A percentile compares a stretch with the other conserved stretches of the same genome.
These are phyloP conservation scores for Celastrina argiolus DNA, from an alignment of 2,888 invertebrate species.

Conservation along the genomic window DNA sequence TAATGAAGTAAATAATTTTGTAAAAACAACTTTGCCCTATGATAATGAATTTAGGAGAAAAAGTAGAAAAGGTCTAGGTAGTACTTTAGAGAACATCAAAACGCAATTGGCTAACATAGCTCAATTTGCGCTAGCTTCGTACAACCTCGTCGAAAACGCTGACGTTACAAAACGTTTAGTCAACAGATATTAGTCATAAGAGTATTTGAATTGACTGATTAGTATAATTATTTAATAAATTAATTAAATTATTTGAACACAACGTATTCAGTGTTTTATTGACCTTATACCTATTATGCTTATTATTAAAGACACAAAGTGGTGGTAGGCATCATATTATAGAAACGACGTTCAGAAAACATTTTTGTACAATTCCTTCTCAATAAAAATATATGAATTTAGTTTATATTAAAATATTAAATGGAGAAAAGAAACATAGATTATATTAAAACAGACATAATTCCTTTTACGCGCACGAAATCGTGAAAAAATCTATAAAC, in stretches of 20 bases:
- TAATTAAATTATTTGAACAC: not conserved
- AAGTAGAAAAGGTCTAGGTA: conserved; percentile 14
- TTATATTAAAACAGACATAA: no score
- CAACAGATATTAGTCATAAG: conserved; percentile 30
- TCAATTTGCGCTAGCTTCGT: conserved; percentile 7
- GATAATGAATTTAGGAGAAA: not conserved
- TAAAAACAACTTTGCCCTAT: not conserved
- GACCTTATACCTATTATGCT: not conserved
- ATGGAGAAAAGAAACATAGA: no score
- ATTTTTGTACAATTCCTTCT: no score
- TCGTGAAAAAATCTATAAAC: no score
- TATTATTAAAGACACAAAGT: no score
- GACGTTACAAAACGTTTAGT: conserved; percentile 42
- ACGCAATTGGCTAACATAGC: conserved; percentile 7
- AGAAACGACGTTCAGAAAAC: no score
- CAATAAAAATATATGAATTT: no score
- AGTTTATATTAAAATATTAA: no score
- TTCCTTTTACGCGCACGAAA: no score
- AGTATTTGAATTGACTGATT: not conserved
- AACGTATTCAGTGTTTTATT: not conserved
- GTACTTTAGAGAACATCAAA: not conserved
- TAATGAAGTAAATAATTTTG: not conserved
- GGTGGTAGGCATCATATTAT: no score
- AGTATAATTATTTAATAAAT: not conserved
- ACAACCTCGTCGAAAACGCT: conserved; percentile 3